Percentiles rank a stretch among this genome's conserved stretches.
Evolutionary conservation across 2,113 vertebrate species (phyloP).

Genomic region (Ptilonorhynchus violaceus): DNA sequence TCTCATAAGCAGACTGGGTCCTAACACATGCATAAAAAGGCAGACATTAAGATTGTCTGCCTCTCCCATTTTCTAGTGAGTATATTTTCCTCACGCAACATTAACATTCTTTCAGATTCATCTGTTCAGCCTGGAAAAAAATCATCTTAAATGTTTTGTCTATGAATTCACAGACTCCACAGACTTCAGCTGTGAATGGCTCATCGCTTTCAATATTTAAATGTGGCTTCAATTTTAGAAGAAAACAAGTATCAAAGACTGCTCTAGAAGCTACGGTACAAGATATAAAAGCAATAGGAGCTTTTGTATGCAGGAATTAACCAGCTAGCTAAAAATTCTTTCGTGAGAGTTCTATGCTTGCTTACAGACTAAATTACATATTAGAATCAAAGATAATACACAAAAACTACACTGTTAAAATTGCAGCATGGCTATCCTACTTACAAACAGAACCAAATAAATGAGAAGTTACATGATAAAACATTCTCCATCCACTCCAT

Average conservation of each 20-base stretch:
- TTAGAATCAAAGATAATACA: background rate
- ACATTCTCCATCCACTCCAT: background rate
- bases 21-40: background rate
- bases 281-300: background rate
- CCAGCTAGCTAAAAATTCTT: background rate
- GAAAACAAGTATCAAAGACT: background rate
- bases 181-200: background rate
- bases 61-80: background rate
- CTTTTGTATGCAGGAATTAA: background rate
- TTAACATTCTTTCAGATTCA: background rate
- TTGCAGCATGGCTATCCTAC: background rate
- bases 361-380: background rate
- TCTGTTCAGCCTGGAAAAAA: background rate
- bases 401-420: background rate
- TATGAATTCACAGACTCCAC: background rate
- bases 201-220: background rate
- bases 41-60: background rate
- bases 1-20: background rate
- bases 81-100: background rate
- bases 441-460: background rate
- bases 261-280: background rate
- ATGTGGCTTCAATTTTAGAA: background rate
- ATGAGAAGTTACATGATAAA: background rate
- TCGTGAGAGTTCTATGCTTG: background rate
- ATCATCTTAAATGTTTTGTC: background rate